phyloP scores from a whole-genome alignment of 1,140 invertebrate species.

The Schlechtendalia chinensis region DNA sequence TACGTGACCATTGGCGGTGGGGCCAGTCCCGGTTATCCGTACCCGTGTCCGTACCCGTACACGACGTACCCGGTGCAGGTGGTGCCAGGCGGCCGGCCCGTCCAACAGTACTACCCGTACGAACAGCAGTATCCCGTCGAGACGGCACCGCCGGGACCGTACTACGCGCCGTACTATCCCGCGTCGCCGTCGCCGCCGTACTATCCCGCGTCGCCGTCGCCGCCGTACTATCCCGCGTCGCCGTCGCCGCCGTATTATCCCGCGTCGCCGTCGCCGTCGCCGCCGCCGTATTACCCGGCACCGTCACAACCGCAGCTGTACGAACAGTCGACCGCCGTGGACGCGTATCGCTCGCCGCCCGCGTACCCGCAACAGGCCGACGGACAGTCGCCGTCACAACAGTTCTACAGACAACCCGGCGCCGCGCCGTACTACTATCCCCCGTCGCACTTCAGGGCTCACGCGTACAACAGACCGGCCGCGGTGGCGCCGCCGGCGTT shows the following conservation, averaged over 20 bases:
- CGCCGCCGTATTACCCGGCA: background rate
- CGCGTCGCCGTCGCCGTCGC: background rate
- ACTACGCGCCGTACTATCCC: background rate
- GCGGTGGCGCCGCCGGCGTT: background rate
- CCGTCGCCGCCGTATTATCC: background rate
- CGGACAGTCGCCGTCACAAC: background rate
- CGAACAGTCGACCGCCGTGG: constrained; percentile 26
- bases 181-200: background rate
- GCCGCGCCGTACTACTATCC: background rate
- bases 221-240: background rate
- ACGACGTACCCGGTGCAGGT: background rate
- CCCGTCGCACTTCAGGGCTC: constrained; percentile 2
- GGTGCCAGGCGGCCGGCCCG: background rate
- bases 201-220: background rate
- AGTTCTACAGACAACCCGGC: constrained; percentile 20
- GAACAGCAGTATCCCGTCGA: background rate
- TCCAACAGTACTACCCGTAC: background rate
- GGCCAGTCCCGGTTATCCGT: constrained; percentile 19
- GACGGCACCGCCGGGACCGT: background rate
- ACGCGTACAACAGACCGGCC: constrained; percentile 10
- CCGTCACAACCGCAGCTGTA: constrained; percentile 3
- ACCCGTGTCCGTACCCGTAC: background rate
- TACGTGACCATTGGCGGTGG: constrained; percentile 1
- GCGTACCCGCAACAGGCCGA: background rate
- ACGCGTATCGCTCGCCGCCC: constrained; percentile 24